Conservation (phyloP, 2,113 vertebrate genomes). For the Centropus bengalensis region DNA sequence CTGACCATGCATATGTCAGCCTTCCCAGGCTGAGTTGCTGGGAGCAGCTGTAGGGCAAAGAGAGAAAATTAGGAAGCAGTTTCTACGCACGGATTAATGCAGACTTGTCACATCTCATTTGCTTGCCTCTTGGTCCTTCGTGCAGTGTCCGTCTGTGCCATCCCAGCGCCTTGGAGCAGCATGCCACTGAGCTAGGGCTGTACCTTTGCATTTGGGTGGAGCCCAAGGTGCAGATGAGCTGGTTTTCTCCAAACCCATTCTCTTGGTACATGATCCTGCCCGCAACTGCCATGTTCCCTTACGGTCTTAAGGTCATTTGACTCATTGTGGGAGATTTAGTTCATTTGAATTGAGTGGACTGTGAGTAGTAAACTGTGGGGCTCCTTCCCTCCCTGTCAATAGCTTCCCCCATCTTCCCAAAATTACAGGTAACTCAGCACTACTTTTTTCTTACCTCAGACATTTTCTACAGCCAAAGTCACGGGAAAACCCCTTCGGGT, state of each 20-base stretch:
- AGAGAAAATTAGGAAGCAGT: not conserved
- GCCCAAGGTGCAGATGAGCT: not conserved
- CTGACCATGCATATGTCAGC: not conserved
- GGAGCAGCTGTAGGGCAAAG: not conserved
- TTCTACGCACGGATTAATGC: not conserved
- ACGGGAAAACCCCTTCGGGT: not conserved
- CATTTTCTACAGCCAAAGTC: not conserved
- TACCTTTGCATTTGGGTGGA: accelerated
- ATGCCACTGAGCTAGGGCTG: not conserved
- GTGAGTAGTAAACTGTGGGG: not conserved
- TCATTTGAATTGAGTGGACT: not conserved
- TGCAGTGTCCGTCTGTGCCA: accelerated
- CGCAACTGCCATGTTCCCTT: not conserved
- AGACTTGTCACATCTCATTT: not conserved
- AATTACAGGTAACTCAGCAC: not conserved
- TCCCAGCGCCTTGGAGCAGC: not conserved
- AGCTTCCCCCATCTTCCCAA: not conserved
- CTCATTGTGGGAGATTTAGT: not conserved
- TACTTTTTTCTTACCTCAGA: not conserved
- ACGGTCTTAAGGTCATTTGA: not conserved
- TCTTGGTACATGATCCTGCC: accelerated
- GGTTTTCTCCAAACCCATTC: accelerated
- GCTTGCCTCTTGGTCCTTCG: not conserved
- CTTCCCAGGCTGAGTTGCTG: not conserved
- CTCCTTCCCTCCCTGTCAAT: not conserved